Evolutionary conservation across 2,797 vertebrate genomes (phyloP).

Genomic region (Gallirallus australis): DNA sequence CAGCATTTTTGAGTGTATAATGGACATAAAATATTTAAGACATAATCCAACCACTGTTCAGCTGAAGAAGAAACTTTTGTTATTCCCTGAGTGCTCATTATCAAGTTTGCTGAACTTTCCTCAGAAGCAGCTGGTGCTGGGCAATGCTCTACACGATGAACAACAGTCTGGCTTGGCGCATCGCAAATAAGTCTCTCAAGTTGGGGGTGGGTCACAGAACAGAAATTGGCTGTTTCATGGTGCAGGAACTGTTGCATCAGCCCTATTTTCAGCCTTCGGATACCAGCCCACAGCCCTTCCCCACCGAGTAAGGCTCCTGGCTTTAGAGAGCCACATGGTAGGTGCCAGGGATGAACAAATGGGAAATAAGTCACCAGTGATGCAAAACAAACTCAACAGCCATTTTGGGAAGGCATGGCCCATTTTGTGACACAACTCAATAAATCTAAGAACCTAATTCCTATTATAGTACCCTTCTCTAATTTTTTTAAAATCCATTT

Average conservation of each 20-base stretch:
- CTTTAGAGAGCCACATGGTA: rapidly evolving
- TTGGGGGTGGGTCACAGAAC: background rate
- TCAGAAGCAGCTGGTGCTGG: conserved; percentile 28
- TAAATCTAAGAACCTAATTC: background rate
- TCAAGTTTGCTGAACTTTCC: conserved; percentile 39
- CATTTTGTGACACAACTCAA: background rate
- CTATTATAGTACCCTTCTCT: background rate
- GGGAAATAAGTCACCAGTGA: too few species aligned
- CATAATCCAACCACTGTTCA: background rate
- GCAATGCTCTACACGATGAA: background rate
- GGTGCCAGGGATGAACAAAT: background rate
- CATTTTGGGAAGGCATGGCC: background rate
- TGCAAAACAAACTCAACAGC: background rate
- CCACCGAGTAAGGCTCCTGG: background rate
- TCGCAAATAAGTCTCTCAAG: background rate
- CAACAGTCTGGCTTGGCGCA: background rate
- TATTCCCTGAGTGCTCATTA: conserved; percentile 41
- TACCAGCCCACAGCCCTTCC: background rate
- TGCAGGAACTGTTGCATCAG: background rate
- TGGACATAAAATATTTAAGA: conserved; percentile 24
- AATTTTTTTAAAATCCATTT: background rate
- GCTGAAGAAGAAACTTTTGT: conserved; percentile 18
- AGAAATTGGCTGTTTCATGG: background rate
- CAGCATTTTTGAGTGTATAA: background rate
- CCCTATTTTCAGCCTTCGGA: background rate